Evolutionary conservation across 2,888 invertebrate genomes (phyloP).

Genomic region (Clivina fossor): DNA sequence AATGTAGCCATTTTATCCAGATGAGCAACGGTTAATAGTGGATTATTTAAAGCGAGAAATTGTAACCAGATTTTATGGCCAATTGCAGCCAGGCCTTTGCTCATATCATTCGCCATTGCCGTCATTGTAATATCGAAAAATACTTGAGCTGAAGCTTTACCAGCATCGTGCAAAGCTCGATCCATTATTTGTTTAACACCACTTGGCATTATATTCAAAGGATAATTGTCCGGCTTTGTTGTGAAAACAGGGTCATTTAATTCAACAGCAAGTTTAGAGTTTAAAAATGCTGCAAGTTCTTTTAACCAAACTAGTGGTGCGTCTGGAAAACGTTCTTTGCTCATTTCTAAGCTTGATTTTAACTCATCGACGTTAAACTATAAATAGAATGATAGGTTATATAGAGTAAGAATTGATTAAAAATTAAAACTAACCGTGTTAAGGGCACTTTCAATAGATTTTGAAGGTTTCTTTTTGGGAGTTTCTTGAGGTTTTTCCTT

Average conservation of each 20-base stretch:
- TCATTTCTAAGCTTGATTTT: constrained; percentile 56
- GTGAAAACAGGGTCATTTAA: constrained; percentile 64
- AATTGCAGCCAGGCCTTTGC: constrained; percentile 64
- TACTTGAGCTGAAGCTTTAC: constrained; percentile 63
- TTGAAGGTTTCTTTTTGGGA: constrained; percentile 65
- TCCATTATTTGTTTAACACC: constrained; percentile 52
- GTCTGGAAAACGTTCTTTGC: constrained; percentile 66
- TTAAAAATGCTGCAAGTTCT: constrained; percentile 66
- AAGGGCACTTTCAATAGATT: constrained; percentile 65
- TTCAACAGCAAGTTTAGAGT: constrained; percentile 64
- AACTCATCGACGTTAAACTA: constrained; percentile 66
- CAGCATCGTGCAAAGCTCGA: constrained; percentile 60
- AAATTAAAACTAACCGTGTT: constrained; percentile 54
- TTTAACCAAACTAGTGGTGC: constrained; percentile 73
- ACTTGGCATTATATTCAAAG: constrained; percentile 54
- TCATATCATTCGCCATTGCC: constrained; percentile 71
- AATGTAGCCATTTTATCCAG: constrained; percentile 65
- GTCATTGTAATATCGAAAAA: constrained; percentile 73
- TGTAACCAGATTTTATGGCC: constrained; percentile 75
- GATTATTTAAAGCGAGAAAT: constrained; percentile 66
- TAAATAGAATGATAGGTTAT: constrained; percentile 42
- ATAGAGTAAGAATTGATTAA: neutral
- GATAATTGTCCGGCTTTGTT: constrained; percentile 60
- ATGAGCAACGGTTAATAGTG: constrained; percentile 63
- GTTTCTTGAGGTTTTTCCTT: constrained; percentile 54